Conservation (phyloP, 2,113 vertebrate species). For the Boulengerochromis microlepis region DNA sequence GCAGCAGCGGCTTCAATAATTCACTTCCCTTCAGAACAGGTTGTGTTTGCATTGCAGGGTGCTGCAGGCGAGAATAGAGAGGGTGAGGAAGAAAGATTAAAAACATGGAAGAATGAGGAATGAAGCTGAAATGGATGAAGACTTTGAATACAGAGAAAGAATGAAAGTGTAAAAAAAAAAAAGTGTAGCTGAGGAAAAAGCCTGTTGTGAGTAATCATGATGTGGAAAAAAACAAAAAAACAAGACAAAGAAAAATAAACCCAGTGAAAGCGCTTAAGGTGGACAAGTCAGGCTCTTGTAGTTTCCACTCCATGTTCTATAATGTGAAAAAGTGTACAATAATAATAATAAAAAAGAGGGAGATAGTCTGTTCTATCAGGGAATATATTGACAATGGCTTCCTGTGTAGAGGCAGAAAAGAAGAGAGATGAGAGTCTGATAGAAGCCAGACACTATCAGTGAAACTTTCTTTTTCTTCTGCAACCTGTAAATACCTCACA, state of each 20-base stretch:
- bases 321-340: background rate
- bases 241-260: background rate
- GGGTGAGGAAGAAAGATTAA: constrained; percentile 56
- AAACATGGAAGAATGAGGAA: constrained; percentile 57
- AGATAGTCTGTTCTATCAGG: background rate
- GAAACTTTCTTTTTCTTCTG: background rate
- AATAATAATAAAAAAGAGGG: background rate
- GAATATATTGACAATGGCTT: background rate
- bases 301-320: background rate
- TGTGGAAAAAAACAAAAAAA: constrained; percentile 2
- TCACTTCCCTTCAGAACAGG: constrained; percentile 61
- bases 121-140: constrained; percentile 53
- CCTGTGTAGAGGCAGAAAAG: background rate
- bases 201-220: constrained; percentile 31
- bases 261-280: background rate
- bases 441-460: background rate
- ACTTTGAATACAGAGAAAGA: constrained; percentile 41
- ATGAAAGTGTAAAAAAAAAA: background rate
- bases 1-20: constrained; percentile 62
- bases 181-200: background rate
- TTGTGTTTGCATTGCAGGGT: constrained; percentile 66
- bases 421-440: background rate
- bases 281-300: background rate
- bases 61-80: constrained; percentile 60
- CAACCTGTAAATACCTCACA: background rate